Evolutionary conservation across 2,113 vertebrate genomes (phyloP), one percentile per base, ranked within the genome.

Genomic region (Lota lota): DNA sequence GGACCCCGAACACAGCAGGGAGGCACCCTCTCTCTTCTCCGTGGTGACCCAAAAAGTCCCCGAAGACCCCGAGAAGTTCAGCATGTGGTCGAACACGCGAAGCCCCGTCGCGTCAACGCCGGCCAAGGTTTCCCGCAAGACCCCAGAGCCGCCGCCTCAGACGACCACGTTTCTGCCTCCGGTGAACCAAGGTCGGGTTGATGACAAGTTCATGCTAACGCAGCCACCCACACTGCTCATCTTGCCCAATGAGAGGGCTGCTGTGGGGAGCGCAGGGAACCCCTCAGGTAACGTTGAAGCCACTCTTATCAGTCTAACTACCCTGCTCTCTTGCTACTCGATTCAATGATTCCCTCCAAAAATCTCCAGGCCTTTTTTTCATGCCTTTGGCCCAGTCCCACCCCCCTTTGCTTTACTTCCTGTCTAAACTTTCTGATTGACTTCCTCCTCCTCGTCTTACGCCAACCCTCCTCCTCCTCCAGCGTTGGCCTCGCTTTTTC

Each of bases 241-340:
- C 65, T 81, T 91, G 77, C 93, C 93, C 84, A 92, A 92, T 17
- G 93, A 94, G 70, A 88, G 90, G 50, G 92, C 92, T 77, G 92
- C 92, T 68, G 75, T 93, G 14, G 91, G 91, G 64, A 79, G 85
- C 0, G 76, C 92, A 1, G 54, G 80, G 75, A 88, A 77, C 75
- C 51, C 69, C 24, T 87, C 92, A 82, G 88, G 87, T 92, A 90
- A 89, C 72, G 79, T 84, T 81, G 76, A 79, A 77, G 70, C 73
- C 77, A 73, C 75, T 81, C 57, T 87, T 57, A 75, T 84, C 77
- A 81, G 78, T 79, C 73, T 87, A 85, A 88, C 82, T 50, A 61
- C 77, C 75, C 75, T 87, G 79, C 69, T 84, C 81, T 79, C 81
- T 79, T 82, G 72, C 81, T 84, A 65, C 77, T 82, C 81, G 62